Evolutionary conservation across 2,113 vertebrate genomes (phyloP).

Genomic region (Mesembrinibis cayennensis): DNA sequence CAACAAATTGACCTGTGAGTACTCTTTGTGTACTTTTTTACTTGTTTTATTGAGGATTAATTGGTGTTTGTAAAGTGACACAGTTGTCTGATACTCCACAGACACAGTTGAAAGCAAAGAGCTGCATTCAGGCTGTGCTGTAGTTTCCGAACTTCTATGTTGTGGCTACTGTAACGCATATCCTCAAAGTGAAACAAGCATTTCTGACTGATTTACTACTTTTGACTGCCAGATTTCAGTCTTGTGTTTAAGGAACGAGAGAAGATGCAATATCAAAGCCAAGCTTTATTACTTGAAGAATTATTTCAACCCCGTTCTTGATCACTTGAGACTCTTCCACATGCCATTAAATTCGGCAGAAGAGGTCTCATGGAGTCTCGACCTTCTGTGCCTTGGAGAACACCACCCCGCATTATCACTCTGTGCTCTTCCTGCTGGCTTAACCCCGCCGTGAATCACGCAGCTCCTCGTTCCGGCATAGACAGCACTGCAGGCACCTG

Average conservation of each 20-base stretch:
- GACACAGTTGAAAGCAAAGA: not conserved
- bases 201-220: not conserved
- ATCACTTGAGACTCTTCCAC: not conserved
- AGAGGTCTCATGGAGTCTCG: not conserved
- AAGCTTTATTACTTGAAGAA: not conserved
- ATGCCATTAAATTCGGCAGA: not conserved
- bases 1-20: not conserved
- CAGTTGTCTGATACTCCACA: not conserved
- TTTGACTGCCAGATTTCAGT: not conserved
- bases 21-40: not conserved
- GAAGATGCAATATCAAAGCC: not conserved
- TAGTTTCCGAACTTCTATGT: not conserved
- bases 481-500: not conserved
- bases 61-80: not conserved
- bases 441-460: not conserved
- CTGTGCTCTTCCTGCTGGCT: not conserved
- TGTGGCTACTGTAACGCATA: not conserved
- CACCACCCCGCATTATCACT: not conserved
- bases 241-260: not conserved
- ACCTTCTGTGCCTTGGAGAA: not conserved
- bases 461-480: not conserved
- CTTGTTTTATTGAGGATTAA: slow-evolving; percentile 18
- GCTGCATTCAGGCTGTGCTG: not conserved
- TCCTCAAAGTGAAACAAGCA: not conserved
- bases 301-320: not conserved